Percentiles rank a stretch among this genome's conserved stretches.
Conservation (phyloP, 2,113 vertebrate species). For the Dromaius novaehollandiae region DNA sequence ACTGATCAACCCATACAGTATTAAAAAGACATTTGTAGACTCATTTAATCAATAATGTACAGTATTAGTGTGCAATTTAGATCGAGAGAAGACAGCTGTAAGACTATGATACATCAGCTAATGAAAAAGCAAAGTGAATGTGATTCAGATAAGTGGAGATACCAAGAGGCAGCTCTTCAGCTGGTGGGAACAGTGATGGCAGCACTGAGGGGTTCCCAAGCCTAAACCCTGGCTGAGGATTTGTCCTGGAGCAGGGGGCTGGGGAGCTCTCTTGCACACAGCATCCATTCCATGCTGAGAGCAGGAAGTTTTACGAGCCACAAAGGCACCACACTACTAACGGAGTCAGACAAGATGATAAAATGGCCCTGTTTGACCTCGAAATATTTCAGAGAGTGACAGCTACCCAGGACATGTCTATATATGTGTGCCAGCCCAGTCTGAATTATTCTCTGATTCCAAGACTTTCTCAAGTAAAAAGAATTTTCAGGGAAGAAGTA, state of each 20-base stretch:
- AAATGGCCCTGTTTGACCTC: background rate
- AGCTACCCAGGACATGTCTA: background rate
- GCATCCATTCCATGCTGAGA: background rate
- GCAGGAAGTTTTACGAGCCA: background rate
- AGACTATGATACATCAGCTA: slow-evolving; percentile 40
- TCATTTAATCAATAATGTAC: slow-evolving; percentile 71
- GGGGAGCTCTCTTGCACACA: background rate
- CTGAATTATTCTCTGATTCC: background rate
- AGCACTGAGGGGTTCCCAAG: background rate
- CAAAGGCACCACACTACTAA: background rate
- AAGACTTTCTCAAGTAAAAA: background rate
- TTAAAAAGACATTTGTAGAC: slow-evolving; percentile 70
- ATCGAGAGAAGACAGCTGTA: slow-evolving; percentile 28
- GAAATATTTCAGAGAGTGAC: background rate
- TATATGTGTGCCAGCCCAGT: background rate
- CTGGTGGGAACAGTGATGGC: background rate
- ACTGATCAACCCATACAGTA: slow-evolving; percentile 61
- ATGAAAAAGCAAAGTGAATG: slow-evolving; percentile 20
- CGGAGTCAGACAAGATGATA: background rate
- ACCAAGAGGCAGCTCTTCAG: background rate
- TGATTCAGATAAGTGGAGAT: background rate
- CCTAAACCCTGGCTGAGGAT: background rate
- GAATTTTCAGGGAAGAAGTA: background rate
- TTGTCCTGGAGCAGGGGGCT: background rate
- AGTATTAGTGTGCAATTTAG: slow-evolving; percentile 64